Evolutionary conservation across 1,140 invertebrate genomes (phyloP).

Genomic region (Drosophila guanche): DNA sequence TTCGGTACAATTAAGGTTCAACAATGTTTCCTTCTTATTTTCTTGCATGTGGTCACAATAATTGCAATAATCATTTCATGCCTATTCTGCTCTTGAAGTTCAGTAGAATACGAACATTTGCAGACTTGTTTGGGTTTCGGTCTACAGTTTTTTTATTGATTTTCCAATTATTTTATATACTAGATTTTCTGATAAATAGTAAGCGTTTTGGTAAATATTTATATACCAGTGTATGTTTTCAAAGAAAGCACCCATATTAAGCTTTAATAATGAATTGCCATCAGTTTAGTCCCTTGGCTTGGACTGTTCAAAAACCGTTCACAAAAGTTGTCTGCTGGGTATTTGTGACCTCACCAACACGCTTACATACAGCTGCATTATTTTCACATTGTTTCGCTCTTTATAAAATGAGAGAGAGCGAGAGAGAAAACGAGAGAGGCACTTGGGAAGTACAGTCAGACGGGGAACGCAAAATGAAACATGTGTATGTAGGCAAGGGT

Average conservation of each 20-base stretch:
- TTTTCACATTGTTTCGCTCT: slow-evolving; percentile 60
- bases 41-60: slow-evolving; percentile 47
- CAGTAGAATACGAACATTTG: too few relatives aligned
- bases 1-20: slow-evolving; percentile 53
- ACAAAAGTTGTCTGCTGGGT: slow-evolving; percentile 54
- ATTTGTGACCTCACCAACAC: slow-evolving; percentile 72
- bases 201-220: too few relatives aligned
- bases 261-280: neutral
- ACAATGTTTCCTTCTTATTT: slow-evolving; percentile 64
- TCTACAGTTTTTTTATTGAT: too few relatives aligned
- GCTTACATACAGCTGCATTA: slow-evolving; percentile 63
- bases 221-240: too few relatives aligned
- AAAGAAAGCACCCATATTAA: too few relatives aligned
- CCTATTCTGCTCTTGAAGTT: too few relatives aligned
- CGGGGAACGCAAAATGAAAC: slow-evolving; percentile 77
- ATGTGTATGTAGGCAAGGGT: slow-evolving; percentile 68
- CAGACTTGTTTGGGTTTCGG: too few relatives aligned
- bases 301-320: neutral
- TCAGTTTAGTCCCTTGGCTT: neutral
- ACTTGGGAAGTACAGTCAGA: slow-evolving; percentile 77
- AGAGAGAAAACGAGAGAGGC: slow-evolving; percentile 49
- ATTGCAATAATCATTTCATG: slow-evolving; percentile 51
- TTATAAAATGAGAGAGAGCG: slow-evolving; percentile 52
- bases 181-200: too few relatives aligned
- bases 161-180: too few relatives aligned